Conservation (phyloP, 1,140 invertebrate species). For the Mesaphorura yosii region DNA sequence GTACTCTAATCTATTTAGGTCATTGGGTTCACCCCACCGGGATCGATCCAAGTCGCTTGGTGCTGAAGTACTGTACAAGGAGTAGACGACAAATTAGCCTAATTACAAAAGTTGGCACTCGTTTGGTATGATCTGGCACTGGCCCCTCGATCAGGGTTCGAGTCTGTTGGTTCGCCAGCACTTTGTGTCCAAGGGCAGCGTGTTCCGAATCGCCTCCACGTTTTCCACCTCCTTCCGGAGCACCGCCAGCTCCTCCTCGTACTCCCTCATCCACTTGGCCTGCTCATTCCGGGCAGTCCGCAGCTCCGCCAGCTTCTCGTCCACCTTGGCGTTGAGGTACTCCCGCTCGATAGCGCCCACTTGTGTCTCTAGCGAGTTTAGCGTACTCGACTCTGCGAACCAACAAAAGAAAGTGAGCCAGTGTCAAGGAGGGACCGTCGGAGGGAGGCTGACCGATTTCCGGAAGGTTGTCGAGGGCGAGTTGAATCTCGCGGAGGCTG, state of each 20-base stretch:
- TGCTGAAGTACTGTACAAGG: too few relatives aligned
- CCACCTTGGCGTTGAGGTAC: slow-evolving; percentile 59
- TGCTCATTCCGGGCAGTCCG: slow-evolving; percentile 43
- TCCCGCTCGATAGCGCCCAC: slow-evolving; percentile 59
- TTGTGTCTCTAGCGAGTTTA: slow-evolving; percentile 60
- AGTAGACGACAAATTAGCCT: too few relatives aligned
- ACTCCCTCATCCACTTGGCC: slow-evolving; percentile 64
- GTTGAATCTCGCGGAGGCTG: slow-evolving; percentile 65
- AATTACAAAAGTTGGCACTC: too few relatives aligned
- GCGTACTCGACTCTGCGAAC: slow-evolving; percentile 45
- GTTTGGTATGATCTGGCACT: too few relatives aligned
- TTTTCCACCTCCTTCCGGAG: slow-evolving; percentile 70
- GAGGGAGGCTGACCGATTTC: slow-evolving; percentile 58
- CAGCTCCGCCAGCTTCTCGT: slow-evolving; percentile 52
- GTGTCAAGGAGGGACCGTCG: too few relatives aligned
- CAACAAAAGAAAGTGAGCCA: too few relatives aligned
- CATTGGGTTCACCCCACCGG: too few relatives aligned
- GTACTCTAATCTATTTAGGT: too few relatives aligned
- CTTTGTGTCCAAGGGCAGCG: slow-evolving; percentile 54
- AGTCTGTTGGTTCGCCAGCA: slow-evolving; percentile 58
- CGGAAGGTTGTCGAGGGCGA: slow-evolving; percentile 62
- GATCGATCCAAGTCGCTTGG: too few relatives aligned
- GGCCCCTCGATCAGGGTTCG: slow-evolving; percentile 40
- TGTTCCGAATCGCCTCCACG: slow-evolving; percentile 66
- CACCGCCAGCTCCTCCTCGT: slow-evolving; percentile 61